Conservation (phyloP, 1,140 invertebrate species). For the Carcinoscorpius rotundicauda region DNA sequence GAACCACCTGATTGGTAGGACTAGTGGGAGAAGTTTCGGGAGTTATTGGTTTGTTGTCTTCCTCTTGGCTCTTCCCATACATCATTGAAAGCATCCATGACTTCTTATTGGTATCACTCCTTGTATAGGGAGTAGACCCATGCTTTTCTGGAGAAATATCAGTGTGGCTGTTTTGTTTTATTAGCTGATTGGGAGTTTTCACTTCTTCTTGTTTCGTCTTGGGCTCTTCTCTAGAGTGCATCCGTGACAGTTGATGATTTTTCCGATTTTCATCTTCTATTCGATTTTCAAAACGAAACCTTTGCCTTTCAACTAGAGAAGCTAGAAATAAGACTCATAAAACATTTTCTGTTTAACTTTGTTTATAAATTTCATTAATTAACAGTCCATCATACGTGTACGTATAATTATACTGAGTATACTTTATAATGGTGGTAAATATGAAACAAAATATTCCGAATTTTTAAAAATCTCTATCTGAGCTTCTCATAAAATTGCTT, state of each 20-base stretch:
- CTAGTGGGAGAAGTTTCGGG: not conserved
- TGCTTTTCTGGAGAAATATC: not conserved
- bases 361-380: too few species aligned
- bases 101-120: slow-evolving; percentile 38
- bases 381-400: too few species aligned
- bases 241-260: slow-evolving; percentile 27
- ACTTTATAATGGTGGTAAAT: too few species aligned
- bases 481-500: too few species aligned
- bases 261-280: slow-evolving; percentile 28
- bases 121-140: not conserved
- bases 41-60: not conserved
- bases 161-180: slow-evolving; percentile 10
- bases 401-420: too few species aligned
- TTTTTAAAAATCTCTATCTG: too few species aligned
- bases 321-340: not conserved
- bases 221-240: slow-evolving; percentile 1
- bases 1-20: not conserved
- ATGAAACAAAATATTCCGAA: too few species aligned
- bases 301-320: slow-evolving; percentile 7
- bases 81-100: slow-evolving; percentile 46
- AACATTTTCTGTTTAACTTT: too few species aligned
- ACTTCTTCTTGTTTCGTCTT: not conserved
- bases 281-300: slow-evolving; percentile 16
- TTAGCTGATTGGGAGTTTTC: not conserved
- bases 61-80: slow-evolving; percentile 28